These are phyloP conservation scores for Pogonophryne albipinna DNA, from an alignment of 2,797 vertebrate genomes.

Conservation along the genomic window DNA sequence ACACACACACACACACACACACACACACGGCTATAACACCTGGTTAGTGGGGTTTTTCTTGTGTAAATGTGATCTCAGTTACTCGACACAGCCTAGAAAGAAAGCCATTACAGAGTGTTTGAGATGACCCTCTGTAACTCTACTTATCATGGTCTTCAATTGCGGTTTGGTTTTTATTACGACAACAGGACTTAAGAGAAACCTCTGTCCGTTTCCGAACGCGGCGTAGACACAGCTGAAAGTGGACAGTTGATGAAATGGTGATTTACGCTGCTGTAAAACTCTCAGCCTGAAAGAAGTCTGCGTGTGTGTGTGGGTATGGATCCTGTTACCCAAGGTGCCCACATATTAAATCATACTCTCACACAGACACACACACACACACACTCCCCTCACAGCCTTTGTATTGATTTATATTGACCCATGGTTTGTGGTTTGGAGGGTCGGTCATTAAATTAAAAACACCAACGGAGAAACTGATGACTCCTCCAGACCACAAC, in stretches of 20 bases:
- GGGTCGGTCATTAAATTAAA: constrained; percentile 75
- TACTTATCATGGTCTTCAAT: constrained; percentile 22
- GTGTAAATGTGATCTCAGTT: neutral
- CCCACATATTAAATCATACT: constrained; percentile 57
- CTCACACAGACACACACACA: constrained; percentile 4
- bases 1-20: constrained; percentile 11
- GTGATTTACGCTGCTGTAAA: neutral
- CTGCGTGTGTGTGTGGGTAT: constrained; percentile 14
- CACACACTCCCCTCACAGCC: constrained; percentile 22
- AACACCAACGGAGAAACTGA: constrained; percentile 65
- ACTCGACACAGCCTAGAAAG: too few species aligned
- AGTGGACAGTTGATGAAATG: neutral
- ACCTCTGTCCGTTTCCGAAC: neutral
- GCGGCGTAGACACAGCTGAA: too few species aligned
- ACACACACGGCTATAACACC: neutral
- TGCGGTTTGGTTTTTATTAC: neutral
- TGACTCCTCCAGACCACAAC: constrained; percentile 67
- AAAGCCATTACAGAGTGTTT: too few species aligned
- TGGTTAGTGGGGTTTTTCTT: neutral
- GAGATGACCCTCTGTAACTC: constrained; percentile 10
- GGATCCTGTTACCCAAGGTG: constrained; percentile 59
- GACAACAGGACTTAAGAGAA: neutral
- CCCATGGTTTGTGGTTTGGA: constrained; percentile 52
- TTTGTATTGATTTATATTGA: constrained; percentile 79
- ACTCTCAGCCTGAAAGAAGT: constrained; percentile 7